These are phyloP conservation scores for Sminthurides aquaticus DNA, from an alignment of 2,888 invertebrate species.

Conservation along the genomic window DNA sequence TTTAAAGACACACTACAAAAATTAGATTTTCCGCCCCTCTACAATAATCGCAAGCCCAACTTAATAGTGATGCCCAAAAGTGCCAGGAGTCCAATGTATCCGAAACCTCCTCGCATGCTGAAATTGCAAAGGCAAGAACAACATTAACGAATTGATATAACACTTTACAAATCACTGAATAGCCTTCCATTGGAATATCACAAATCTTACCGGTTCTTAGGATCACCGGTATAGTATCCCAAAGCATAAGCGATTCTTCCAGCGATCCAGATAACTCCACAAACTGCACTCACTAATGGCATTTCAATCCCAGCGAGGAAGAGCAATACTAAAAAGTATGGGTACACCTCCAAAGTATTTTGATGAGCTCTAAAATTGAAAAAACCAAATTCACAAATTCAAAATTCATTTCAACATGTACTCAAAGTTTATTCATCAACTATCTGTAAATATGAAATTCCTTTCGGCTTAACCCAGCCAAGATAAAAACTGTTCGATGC, in stretches of 20 bases:
- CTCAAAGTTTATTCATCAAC: too few species aligned
- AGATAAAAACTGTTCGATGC: too few species aligned
- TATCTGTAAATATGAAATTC: too few species aligned
- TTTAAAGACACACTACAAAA: too few species aligned
- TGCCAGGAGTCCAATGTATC: slow-evolving; percentile 45
- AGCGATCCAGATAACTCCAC: slow-evolving; percentile 48
- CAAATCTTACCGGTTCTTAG: slow-evolving; percentile 33
- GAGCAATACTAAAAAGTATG: slow-evolving; percentile 47
- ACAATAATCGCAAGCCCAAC: slow-evolving; percentile 41
- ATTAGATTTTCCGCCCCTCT: too few species aligned
- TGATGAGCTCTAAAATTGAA: slow-evolving; percentile 34
- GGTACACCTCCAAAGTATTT: slow-evolving; percentile 45
- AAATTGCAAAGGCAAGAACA: slow-evolving; percentile 2
- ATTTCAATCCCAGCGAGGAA: slow-evolving; percentile 49
- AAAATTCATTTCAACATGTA: neutral
- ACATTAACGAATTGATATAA: slow-evolving; percentile 2
- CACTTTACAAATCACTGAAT: too few species aligned
- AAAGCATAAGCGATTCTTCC: slow-evolving; percentile 49
- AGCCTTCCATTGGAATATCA: neutral
- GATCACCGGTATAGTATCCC: slow-evolving; percentile 45
- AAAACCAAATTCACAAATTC: neutral
- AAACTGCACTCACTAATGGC: slow-evolving; percentile 48
- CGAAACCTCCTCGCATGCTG: slow-evolving; percentile 45
- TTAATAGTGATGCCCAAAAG: slow-evolving; percentile 44
- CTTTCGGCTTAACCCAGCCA: too few species aligned